Conservation (phyloP, 2,888 invertebrate genomes). For the Ceratothoa steindachneri region DNA sequence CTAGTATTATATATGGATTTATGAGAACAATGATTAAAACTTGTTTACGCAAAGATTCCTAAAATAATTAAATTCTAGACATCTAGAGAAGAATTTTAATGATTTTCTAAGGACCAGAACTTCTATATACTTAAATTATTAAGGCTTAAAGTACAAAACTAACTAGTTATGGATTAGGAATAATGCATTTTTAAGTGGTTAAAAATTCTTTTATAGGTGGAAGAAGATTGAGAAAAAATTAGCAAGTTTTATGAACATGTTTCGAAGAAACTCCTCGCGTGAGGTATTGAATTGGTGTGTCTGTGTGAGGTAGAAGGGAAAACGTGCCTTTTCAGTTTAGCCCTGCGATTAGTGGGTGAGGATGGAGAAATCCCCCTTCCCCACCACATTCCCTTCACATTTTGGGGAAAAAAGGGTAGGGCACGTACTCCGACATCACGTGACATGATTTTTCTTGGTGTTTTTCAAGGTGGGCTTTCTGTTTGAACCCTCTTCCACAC, state of each 20-base stretch:
- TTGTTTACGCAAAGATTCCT: background rate
- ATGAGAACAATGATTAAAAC: background rate
- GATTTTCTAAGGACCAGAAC: background rate
- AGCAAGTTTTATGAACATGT: background rate
- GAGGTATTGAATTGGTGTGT: too few species aligned
- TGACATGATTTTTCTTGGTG: slow-evolving; percentile 49
- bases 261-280: too few species aligned
- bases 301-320: slow-evolving; percentile 2
- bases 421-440: slow-evolving; percentile 47
- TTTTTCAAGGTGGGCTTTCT: slow-evolving; percentile 48
- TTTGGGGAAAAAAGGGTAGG: slow-evolving; percentile 47
- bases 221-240: background rate
- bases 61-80: background rate
- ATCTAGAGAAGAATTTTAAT: background rate
- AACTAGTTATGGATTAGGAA: background rate
- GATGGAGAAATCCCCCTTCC: background rate
- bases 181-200: background rate
- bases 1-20: background rate
- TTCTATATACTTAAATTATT: background rate
- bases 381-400: slow-evolving; percentile 25
- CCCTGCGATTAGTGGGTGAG: background rate
- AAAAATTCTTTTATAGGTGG: background rate
- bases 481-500: slow-evolving; percentile 48
- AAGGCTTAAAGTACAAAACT: background rate
- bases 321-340: background rate